These are phyloP conservation scores for Solenopsis invicta DNA, from an alignment of 1,140 invertebrate genomes.

Conservation along the genomic window DNA sequence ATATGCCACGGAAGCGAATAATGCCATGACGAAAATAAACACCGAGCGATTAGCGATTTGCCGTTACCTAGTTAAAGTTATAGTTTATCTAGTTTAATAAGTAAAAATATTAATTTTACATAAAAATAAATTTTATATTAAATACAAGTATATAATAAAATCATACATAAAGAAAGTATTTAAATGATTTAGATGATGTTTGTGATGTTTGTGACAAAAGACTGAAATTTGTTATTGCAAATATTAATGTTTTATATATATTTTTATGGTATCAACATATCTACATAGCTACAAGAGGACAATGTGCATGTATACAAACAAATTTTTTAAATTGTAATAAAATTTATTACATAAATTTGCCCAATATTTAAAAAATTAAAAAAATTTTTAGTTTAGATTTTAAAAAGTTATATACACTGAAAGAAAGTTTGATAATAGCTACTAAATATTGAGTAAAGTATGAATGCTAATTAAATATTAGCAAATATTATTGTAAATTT, in stretches of 20 bases:
- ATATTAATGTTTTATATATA: not conserved
- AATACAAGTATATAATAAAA: not conserved
- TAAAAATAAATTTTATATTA: not conserved
- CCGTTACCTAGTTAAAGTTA: not conserved
- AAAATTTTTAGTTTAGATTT: not conserved
- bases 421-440: no score
- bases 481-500: no score
- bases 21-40: conserved; percentile 40
- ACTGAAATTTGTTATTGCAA: not conserved
- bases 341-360: no score
- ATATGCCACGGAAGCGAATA: conserved; percentile 1
- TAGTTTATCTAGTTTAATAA: conserved; percentile 9
- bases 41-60: not conserved
- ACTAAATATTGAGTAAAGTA: no score
- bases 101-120: not conserved
- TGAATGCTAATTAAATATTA: no score
- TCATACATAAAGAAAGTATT: not conserved
- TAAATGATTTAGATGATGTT: no score
- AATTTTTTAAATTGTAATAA: no score
- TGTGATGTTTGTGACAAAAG: not conserved
- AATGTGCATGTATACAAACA: not conserved
- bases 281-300: not conserved
- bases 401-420: not conserved
- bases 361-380: not conserved
- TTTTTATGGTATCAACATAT: not conserved